phyloP scores from a whole-genome alignment of 2,797 vertebrate species.

The Cetoscarus ocellatus region DNA sequence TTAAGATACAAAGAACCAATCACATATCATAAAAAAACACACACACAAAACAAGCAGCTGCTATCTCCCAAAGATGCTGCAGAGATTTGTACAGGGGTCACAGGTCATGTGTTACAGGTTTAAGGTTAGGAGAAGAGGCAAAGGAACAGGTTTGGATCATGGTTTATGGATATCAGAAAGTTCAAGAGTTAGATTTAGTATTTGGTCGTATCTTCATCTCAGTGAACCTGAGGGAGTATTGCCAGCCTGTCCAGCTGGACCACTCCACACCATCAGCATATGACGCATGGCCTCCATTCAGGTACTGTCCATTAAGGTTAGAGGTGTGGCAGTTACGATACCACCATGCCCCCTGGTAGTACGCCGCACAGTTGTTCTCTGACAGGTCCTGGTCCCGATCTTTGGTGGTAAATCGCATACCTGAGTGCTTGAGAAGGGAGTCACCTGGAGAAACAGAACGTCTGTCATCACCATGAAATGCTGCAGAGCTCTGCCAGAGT shows the following conservation, averaged over 20 bases:
- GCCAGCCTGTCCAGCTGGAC: conserved; percentile 98
- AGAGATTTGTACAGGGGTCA: not conserved
- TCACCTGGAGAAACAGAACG: conserved; percentile 80
- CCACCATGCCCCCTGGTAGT: conserved; percentile 97
- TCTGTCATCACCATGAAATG: not conserved
- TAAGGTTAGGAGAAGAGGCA: not conserved
- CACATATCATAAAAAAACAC: conserved; percentile 9
- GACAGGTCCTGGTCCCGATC: conserved; percentile 96
- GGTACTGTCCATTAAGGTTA: conserved; percentile 97
- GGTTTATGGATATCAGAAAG: not conserved
- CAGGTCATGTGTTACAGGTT: not conserved
- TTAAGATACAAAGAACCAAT: not conserved
- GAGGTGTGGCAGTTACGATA: conserved; percentile 98
- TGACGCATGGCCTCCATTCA: conserved; percentile 91
- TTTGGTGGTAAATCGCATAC: conserved; percentile 96
- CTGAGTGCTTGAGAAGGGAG: conserved; percentile 93
- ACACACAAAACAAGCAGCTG: not conserved
- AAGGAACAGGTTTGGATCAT: not conserved
- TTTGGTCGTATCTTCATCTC: conserved; percentile 95
- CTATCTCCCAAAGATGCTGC: not conserved
- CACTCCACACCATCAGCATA: conserved; percentile 96
- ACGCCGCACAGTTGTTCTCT: conserved; percentile 95
- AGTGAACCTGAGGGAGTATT: conserved; percentile 94
- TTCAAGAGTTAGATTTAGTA: not conserved
- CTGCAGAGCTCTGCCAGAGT: not conserved